Evolutionary conservation across 2,888 invertebrate species (phyloP), one percentile per base, ranked within the genome.

Genomic region (Reticulitermes lucifugus): DNA sequence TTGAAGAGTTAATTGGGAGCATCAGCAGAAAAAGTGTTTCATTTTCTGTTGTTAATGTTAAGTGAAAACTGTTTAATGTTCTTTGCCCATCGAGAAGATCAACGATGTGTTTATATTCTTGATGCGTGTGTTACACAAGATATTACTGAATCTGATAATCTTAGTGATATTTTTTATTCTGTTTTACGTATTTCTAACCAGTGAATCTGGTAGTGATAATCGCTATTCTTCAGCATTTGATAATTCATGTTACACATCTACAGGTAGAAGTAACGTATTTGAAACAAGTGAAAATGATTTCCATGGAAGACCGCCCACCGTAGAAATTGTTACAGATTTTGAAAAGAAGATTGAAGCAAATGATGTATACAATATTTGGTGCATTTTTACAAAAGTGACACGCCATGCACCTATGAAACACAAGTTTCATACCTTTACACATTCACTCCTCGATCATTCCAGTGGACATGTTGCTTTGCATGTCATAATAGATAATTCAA

Each of bases 401-500:
- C 90, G 90, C 51, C 92, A 92, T 87, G 92, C 92, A 12, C 91
- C 92, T 1, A 90, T 93, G 88, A 91, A 90, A 86, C 89, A 90
- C 60, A 93, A 93, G 88, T 93, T 93, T 87, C 89, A 90, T 10
- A 91, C 91, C 86, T 91, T 93, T 85, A 89, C 92, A 1, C 90
- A 90, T 73, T 93, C 93, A 84, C 89, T 93, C 77, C 87, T 93
- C 25, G 90, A 90, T 86, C 89, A 91, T 43, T 91, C 91, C n/a
- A 89, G 91, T 2, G 92, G 93, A 70, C 91, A 92, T 85, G 89
- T 95, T 86, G 92, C 92, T 83, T 91, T 95, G 86, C 93, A 94
- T 89, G 92, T 95, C 29, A 93, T 95, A 83, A 93, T 92, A n/a
- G 95, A 95, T 88, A 90, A 91, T 41, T 91, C 91, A 51, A 94